Percentiles rank a stretch among this genome's conserved stretches.
phyloP scores from a whole-genome alignment of 2,888 invertebrate genomes.

The Eupithecia centaureata region DNA sequence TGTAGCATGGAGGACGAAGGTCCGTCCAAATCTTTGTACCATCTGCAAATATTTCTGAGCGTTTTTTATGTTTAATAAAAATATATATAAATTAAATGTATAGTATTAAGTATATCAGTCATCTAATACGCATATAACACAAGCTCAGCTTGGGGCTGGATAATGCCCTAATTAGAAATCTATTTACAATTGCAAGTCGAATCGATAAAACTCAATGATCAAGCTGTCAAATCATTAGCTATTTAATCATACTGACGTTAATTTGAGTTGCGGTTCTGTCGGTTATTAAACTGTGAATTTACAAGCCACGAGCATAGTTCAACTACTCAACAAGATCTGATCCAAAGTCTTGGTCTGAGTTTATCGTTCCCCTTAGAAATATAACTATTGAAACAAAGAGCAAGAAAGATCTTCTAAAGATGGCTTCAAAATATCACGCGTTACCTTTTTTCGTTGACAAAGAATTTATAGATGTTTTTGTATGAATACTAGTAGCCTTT shows the following conservation, averaged over 20 bases:
- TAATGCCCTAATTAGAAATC: too few relatives aligned
- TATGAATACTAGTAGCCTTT: too few relatives aligned
- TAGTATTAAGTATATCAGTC: too few relatives aligned
- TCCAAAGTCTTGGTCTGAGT: not conserved
- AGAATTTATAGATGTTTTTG: too few relatives aligned
- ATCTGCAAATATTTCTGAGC: too few relatives aligned
- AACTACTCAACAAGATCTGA: constrained; percentile 7
- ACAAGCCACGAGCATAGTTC: constrained; percentile 7
- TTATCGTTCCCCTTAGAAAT: not conserved
- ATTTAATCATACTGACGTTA: not conserved
- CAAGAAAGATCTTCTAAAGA: not conserved
- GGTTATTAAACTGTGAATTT: constrained; percentile 7
- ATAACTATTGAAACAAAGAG: not conserved
- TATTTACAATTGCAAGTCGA: not conserved
- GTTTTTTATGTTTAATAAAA: too few relatives aligned
- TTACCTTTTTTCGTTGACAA: too few relatives aligned
- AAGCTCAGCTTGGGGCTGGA: too few relatives aligned
- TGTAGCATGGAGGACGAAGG: too few relatives aligned
- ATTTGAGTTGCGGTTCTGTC: constrained; percentile 7
- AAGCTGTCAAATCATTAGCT: not conserved
- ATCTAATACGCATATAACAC: too few relatives aligned
- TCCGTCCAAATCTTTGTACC: too few relatives aligned
- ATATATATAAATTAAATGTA: too few relatives aligned
- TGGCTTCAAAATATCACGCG: not conserved
- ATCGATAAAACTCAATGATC: not conserved